Conservation (phyloP, 2,113 vertebrate genomes). For the Lamprotornis superbus region DNA sequence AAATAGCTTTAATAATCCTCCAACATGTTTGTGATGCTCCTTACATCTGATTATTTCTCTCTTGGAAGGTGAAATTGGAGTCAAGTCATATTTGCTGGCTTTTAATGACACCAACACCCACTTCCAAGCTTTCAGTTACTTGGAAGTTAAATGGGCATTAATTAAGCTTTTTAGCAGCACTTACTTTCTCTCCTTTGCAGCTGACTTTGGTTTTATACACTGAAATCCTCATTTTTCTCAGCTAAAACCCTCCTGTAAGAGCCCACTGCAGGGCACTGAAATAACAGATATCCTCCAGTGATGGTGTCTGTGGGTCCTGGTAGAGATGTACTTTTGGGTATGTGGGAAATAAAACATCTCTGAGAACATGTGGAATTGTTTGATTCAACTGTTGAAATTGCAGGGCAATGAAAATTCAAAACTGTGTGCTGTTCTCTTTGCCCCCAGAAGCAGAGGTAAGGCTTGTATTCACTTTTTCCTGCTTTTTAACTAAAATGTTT, state of each 20-base stretch:
- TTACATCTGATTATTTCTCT: background rate
- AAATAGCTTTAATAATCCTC: background rate
- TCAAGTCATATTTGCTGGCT: background rate
- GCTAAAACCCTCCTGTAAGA: background rate
- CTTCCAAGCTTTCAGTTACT: background rate
- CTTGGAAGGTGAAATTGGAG: background rate
- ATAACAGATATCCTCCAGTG: background rate
- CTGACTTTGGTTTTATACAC: background rate
- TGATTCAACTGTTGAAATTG: background rate
- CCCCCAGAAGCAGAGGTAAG: background rate
- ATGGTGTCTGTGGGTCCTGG: background rate
- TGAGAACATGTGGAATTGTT: background rate
- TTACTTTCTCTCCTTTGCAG: background rate
- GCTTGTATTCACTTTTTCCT: background rate
- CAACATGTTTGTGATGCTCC: background rate
- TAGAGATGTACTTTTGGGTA: background rate
- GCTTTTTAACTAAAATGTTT: background rate
- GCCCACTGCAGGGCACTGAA: background rate
- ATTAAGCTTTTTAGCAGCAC: background rate
- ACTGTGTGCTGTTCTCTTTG: background rate
- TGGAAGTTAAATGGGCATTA: background rate
- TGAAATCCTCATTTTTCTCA: background rate
- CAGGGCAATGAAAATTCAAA: background rate
- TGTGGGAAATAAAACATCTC: constrained; percentile 33
- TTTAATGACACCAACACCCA: background rate